Percentiles rank a stretch among this genome's conserved stretches.
phyloP scores from a whole-genome alignment of 2,888 invertebrate species.

The Clanis bilineata region DNA sequence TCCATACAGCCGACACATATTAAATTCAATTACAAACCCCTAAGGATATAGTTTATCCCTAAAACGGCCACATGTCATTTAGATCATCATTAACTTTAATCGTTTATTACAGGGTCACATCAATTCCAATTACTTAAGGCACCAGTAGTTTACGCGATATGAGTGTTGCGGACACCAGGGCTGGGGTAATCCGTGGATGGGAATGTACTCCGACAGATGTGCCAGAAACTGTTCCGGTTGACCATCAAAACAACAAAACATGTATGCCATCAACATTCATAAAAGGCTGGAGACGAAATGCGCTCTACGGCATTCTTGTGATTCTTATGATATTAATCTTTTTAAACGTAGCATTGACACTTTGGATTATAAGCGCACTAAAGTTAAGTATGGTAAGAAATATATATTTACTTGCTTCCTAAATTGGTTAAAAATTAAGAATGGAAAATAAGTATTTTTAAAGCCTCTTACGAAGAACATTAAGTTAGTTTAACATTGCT shows the following conservation, averaged over 20 bases:
- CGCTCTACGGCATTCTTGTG: slow-evolving; percentile 93
- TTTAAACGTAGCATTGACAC: slow-evolving; percentile 95
- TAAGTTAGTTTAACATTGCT: no score
- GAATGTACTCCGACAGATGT: slow-evolving; percentile 71
- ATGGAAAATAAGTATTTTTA: no score
- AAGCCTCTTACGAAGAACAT: no score
- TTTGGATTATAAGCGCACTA: slow-evolving; percentile 98
- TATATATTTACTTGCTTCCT: neutral
- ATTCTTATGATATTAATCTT: slow-evolving; percentile 93
- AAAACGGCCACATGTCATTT: slow-evolving; percentile 15
- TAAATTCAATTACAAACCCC: neutral
- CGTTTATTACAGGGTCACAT: slow-evolving; percentile 51
- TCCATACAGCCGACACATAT: neutral
- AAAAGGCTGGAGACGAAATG: slow-evolving; percentile 95
- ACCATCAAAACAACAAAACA: slow-evolving; percentile 34
- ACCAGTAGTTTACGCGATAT: slow-evolving; percentile 34
- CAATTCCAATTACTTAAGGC: slow-evolving; percentile 31
- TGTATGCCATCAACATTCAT: slow-evolving; percentile 54
- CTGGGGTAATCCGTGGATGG: slow-evolving; percentile 65
- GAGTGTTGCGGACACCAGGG: slow-evolving; percentile 51
- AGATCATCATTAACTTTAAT: slow-evolving; percentile 46
- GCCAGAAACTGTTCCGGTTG: slow-evolving; percentile 40
- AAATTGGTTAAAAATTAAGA: no score
- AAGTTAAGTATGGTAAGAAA: slow-evolving; percentile 93
- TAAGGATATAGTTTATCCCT: neutral